These are phyloP conservation scores for Kradibia gibbosae DNA, from an alignment of 1,140 invertebrate genomes.

Conservation along the genomic window DNA sequence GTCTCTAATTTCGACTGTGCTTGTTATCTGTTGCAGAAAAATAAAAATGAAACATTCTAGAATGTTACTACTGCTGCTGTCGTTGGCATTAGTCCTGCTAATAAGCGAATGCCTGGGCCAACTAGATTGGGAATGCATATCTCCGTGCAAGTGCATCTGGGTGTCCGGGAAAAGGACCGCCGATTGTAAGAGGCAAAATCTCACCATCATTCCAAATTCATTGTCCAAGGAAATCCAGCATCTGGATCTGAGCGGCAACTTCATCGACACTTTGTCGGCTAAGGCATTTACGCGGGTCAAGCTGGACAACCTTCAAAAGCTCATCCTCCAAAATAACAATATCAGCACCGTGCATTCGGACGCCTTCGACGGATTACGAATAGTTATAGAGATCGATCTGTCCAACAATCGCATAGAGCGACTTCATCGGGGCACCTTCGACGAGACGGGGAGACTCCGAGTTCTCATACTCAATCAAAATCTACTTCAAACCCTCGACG, in stretches of 20 bases:
- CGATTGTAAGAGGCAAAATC: constrained; percentile 80
- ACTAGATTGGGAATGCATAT: constrained; percentile 75
- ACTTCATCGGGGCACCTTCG: constrained; percentile 82
- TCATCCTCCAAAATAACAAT: constrained; percentile 81
- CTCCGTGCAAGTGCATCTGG: constrained; percentile 84
- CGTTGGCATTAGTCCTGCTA: constrained; percentile 44
- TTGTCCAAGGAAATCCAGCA: constrained; percentile 77
- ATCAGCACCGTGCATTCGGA: constrained; percentile 80
- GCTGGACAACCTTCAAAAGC: constrained; percentile 85
- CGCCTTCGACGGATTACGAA: constrained; percentile 82
- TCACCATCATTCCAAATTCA: constrained; percentile 79
- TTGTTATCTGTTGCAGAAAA: constrained; percentile 24
- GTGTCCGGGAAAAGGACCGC: constrained; percentile 85
- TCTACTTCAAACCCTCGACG: constrained; percentile 79
- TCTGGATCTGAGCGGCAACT: constrained; percentile 83
- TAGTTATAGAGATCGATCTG: constrained; percentile 89
- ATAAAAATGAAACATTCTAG: constrained; percentile 22
- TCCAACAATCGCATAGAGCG: constrained; percentile 82
- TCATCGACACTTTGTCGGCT: constrained; percentile 77
- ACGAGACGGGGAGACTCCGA: constrained; percentile 78
- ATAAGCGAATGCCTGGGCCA: constrained; percentile 59
- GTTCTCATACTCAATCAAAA: constrained; percentile 83
- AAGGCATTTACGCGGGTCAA: constrained; percentile 81
- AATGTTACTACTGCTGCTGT: constrained; percentile 1
- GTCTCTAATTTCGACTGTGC: no score